Evolutionary conservation across 2,888 invertebrate species (phyloP), one percentile per base, ranked within the genome.

Genomic region (Sericinus montela): DNA sequence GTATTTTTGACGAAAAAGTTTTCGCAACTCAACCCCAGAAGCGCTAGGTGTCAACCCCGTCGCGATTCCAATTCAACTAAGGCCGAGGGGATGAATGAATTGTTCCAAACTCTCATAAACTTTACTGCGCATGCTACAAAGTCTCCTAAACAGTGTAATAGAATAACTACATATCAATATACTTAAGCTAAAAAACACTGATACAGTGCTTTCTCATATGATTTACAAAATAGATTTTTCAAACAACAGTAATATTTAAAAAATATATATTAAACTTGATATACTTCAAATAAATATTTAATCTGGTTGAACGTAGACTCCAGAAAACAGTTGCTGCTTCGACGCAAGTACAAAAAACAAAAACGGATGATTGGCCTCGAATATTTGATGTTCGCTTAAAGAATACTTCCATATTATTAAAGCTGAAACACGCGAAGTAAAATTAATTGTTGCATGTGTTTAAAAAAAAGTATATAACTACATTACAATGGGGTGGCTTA

Each of bases 101-200:
- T 63, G 67, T 60, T 65, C 63, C 66, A 54, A 53, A 55, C 60
- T 53, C 53, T 45, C 23, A 23, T 23, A 53, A 57, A 56, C 48
- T 60, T 56, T 56, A 53, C 54, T 65, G 74, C 84, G 85, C 86
- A 82, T 78, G 86, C 67, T 58, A 52, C 42, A 62, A 73, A 78
- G 60, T 75, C 76, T 60, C 58, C 38, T 58, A 57, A 51, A 32
- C 32, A 7, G 25, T 19, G 19, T 19, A 3, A 5, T 19, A 19
- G 19, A 19, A 19, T 19, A 19, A 2, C 19, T 19, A 19, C 19
- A 19, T 19, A 19, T 19, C 5, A 19, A 19, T 19, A 5, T 19
- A 19, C n/a, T n/a, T n/a, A n/a, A n/a, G n/a, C n/a, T n/a, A n/a
- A n/a, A n/a, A n/a, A n/a, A n/a, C n/a, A n/a, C n/a, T n/a, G n/a